A percentile compares a stretch with the other conserved stretches of the same genome.
phyloP scores from a whole-genome alignment of 2,888 invertebrate genomes.

The Oscheius sp. region DNA sequence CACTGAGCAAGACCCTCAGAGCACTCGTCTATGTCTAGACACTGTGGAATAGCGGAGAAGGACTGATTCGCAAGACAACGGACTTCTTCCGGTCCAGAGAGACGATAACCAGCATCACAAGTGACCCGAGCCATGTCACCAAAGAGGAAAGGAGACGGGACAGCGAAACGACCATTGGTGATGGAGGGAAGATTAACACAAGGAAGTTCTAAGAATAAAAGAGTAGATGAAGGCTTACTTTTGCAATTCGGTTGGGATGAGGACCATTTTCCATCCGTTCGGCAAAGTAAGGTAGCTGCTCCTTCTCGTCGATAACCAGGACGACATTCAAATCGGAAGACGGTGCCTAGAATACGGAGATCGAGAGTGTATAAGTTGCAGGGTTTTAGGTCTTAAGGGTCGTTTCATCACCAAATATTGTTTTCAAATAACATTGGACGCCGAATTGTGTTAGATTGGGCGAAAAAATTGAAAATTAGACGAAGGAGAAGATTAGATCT shows the following conservation, averaged over 20 bases:
- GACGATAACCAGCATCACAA: slow-evolving; percentile 62
- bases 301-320: slow-evolving; percentile 65
- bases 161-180: slow-evolving; percentile 56
- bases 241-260: slow-evolving; percentile 89
- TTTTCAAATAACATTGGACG: too few species aligned
- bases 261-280: slow-evolving; percentile 90
- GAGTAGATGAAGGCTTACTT: slow-evolving; percentile 80
- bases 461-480: too few species aligned
- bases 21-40: slow-evolving; percentile 69
- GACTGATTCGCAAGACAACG: slow-evolving; percentile 69
- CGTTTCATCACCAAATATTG: too few species aligned
- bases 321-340: slow-evolving; percentile 67
- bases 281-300: slow-evolving; percentile 84
- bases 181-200: slow-evolving; percentile 65
- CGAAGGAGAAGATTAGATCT: background rate
- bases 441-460: too few species aligned
- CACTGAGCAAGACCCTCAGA: slow-evolving; percentile 60
- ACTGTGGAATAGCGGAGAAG: slow-evolving; percentile 60
- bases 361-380: too few species aligned
- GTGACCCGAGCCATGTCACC: slow-evolving; percentile 65
- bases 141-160: slow-evolving; percentile 52
- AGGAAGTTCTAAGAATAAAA: too few species aligned
- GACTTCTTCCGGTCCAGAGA: slow-evolving; percentile 60
- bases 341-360: slow-evolving; percentile 41
- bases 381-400: too few species aligned